Base-by-base conservation (phyloP, 2,888 invertebrate genomes). In the Clivina fossor region DNA sequence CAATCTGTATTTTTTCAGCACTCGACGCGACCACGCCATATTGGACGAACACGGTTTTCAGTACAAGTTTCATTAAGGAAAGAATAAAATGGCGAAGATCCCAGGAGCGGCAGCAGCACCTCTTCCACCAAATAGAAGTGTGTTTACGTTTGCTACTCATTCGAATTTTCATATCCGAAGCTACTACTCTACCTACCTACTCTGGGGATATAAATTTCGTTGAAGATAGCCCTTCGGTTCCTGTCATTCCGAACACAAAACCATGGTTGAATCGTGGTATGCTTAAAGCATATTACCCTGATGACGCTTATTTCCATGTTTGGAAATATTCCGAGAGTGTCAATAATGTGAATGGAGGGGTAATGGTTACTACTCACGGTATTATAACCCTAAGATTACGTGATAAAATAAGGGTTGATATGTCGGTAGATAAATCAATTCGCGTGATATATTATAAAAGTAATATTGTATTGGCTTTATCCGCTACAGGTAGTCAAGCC, bases 381-480 rank as follows among this genome's bases (percentile, higher is more conserved):
- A 89, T 89, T 0, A 86, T 92, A 63, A 89, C 90, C 41, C 75
- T 93, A 59, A 80, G 89, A 56, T 78, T 93, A 46, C 83, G 86
- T 63, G 88, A 90, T 62, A 80, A 86, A 60, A 85, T 92, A 46
- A 83, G 81, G 83, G 88, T 93, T 59, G 92, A 93, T 64, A 86
- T 93, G 80, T 91, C 88, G 0, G 78, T 88, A 40, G 88, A 88
- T 67, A 81, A 85, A 13, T 86, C 88, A 2, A 83, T 89, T 48
- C 78, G 88, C 28, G 80, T 89, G 48, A 83, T 85, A 41, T 89
- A 89, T 68, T 81, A 83, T 61, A 81, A 86, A 77, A 87, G 85
- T 70, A 87, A 88, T 68, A 89, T 92, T 59, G 85, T 90, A n/a
- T 77, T 92, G 62, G 86, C 91, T 2, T 68, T 93, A 62, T 90